These are phyloP conservation scores for Brenthis daphne DNA, from an alignment of 2,888 invertebrate genomes.

Conservation along the genomic window DNA sequence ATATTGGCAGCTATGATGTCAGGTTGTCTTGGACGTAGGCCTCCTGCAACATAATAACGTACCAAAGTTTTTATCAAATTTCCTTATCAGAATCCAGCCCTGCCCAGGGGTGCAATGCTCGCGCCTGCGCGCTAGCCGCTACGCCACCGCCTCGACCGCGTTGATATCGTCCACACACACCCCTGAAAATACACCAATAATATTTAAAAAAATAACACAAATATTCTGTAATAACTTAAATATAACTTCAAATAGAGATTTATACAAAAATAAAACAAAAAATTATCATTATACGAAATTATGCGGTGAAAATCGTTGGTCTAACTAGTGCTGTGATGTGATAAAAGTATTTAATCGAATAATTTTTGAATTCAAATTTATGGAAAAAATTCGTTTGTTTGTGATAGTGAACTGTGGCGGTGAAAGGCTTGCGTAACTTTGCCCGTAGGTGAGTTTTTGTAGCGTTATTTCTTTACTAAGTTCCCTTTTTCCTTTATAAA, in stretches of 20 bases:
- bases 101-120: constrained; percentile 63
- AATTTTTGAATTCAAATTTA: constrained; percentile 16
- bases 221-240: constrained; percentile 27
- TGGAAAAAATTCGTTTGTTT: background rate
- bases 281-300: background rate
- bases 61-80: constrained; percentile 9
- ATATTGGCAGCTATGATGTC: too few relatives aligned
- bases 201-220: constrained; percentile 36
- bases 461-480: background rate
- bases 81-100: constrained; percentile 47
- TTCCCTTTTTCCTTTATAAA: background rate
- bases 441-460: constrained; percentile 46
- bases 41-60: background rate
- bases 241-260: background rate
- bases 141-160: constrained; percentile 54
- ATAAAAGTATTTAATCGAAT: constrained; percentile 29
- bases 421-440: constrained; percentile 49
- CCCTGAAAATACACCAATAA: constrained; percentile 38
- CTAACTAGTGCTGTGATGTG: constrained; percentile 15
- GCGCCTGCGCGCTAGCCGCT: constrained; percentile 65
- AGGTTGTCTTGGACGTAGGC: too few relatives aligned
- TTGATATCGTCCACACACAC: constrained; percentile 37
- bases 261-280: background rate
- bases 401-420: constrained; percentile 26
- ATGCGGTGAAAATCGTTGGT: background rate